A percentile compares a stretch with the other conserved stretches of the same genome.
Conservation (phyloP, 2,888 invertebrate genomes). For the Norana najaformis region DNA sequence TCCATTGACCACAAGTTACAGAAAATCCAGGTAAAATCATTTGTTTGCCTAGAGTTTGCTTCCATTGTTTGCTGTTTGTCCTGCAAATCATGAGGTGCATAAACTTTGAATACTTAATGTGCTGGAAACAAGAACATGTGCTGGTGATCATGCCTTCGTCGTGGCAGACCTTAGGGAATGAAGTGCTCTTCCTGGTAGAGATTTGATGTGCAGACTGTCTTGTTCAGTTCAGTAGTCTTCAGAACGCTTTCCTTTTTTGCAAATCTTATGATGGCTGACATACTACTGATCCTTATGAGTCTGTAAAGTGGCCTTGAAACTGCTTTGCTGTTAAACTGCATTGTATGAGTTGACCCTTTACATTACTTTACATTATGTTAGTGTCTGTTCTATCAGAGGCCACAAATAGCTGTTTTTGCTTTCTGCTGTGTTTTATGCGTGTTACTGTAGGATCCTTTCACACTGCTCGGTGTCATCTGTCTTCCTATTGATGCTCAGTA, state of each 20-base stretch:
- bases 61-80: neutral
- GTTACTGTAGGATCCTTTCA: too few species aligned
- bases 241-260: neutral
- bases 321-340: neutral
- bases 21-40: neutral
- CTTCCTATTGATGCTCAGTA: too few species aligned
- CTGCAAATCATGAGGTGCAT: neutral
- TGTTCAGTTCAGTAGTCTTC: neutral
- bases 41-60: neutral
- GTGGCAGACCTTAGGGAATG: too few species aligned
- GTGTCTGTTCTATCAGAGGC: too few species aligned
- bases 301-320: neutral
- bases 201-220: neutral
- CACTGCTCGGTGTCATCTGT: too few species aligned
- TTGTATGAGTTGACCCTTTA: neutral
- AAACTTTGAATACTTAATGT: neutral
- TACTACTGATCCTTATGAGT: neutral
- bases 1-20: constrained; percentile 13
- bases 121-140: neutral
- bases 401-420: too few species aligned
- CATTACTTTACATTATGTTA: neutral
- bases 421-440: too few species aligned
- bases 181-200: neutral
- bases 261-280: too few species aligned
- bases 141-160: neutral